These are phyloP conservation scores for Lasioglossum morio DNA, from an alignment of 2,888 invertebrate species.

Conservation along the genomic window DNA sequence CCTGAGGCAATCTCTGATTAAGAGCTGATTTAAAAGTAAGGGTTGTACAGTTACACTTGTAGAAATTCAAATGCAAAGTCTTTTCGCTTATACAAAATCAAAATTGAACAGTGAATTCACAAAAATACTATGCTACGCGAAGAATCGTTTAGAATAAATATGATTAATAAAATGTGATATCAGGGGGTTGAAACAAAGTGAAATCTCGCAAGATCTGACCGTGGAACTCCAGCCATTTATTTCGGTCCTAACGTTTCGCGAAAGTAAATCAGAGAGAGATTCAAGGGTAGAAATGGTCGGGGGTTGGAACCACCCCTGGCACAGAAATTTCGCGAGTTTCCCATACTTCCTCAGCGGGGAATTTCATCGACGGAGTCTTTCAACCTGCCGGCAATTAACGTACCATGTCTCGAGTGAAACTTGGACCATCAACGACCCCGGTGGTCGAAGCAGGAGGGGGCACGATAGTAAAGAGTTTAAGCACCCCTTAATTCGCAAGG, in stretches of 20 bases:
- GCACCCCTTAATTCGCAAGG: slow-evolving; percentile 50
- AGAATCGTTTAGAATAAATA: background rate
- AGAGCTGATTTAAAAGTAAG: background rate
- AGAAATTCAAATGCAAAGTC: background rate
- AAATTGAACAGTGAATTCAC: background rate
- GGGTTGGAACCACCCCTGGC: background rate
- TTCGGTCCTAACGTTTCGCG: background rate
- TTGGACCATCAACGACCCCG: slow-evolving; percentile 15
- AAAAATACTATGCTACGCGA: too few species aligned
- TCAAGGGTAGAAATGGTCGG: background rate
- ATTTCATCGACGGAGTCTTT: slow-evolving; percentile 33
- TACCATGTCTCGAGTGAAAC: slow-evolving; percentile 44
- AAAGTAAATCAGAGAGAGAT: background rate
- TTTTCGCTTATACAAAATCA: background rate
- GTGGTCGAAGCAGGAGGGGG: background rate
- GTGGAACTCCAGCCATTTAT: background rate
- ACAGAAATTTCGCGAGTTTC: slow-evolving; percentile 19
- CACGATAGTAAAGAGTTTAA: slow-evolving; percentile 39
- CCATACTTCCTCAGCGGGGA: slow-evolving; percentile 16
- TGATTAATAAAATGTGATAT: background rate
- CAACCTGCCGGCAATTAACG: slow-evolving; percentile 47
- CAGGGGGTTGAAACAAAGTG: background rate
- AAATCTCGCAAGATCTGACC: background rate
- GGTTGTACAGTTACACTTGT: background rate
- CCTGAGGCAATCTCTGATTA: too few species aligned